These are phyloP conservation scores for Crotalus helleri DNA, from an alignment of 2,113 vertebrate genomes.

Conservation along the genomic window DNA sequence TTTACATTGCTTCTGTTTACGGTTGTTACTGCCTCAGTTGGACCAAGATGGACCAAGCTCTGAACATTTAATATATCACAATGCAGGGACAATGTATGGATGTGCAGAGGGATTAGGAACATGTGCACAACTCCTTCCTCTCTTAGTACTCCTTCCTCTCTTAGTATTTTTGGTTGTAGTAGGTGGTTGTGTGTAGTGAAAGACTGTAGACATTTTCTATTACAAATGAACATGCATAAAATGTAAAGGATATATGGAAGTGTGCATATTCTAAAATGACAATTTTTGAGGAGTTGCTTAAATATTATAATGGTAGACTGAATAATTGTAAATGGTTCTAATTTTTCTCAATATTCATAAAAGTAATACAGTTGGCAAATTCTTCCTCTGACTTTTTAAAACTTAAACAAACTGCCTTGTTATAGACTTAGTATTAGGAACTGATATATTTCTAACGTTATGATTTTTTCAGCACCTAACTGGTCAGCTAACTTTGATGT, in stretches of 20 bases:
- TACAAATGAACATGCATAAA: not conserved
- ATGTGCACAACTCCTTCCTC: not conserved
- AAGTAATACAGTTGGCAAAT: not conserved
- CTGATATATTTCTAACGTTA: not conserved
- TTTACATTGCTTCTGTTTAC: not conserved
- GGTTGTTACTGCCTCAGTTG: not conserved
- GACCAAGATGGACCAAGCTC: not conserved
- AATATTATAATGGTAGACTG: not conserved
- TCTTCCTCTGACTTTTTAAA: not conserved
- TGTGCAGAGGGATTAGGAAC: not conserved
- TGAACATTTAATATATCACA: not conserved
- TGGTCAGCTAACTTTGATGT: conserved; percentile 96
- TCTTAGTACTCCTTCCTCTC: not conserved
- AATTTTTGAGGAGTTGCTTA: not conserved
- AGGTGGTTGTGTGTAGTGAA: not conserved
- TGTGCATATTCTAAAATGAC: not conserved
- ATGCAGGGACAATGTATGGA: not conserved
- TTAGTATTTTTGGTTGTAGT: not conserved
- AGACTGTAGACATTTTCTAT: not conserved
- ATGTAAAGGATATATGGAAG: not conserved
- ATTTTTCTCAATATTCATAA: not conserved
- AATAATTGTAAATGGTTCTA: not conserved
- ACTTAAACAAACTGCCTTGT: not conserved
- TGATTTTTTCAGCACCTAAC: conserved; percentile 74
- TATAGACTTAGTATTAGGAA: not conserved